Base-by-base conservation (phyloP, 2,888 invertebrate species). In the Pheosia tremula region DNA sequence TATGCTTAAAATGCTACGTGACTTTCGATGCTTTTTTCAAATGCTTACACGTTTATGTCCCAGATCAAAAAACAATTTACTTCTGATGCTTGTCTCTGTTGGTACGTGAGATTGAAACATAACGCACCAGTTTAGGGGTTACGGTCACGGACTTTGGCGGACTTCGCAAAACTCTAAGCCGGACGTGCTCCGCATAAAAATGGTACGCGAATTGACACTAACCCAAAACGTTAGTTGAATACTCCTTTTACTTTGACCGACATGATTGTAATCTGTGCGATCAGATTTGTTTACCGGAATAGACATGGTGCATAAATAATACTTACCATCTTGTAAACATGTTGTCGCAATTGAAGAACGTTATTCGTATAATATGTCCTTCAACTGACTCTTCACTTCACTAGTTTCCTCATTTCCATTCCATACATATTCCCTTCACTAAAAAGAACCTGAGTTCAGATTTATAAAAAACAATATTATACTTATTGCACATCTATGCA, bases 41-140 rank as follows among this genome's bases (percentile, higher is more conserved):
- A 86, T 87, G 73, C 83, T 81, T 78, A 81, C 88, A 88, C 87
- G 89, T 87, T 80, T 81, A 75, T 82, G 87, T 81, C 84, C 86
- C 83, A 86, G 87, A 90, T 90, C 86, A 88, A 88, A 88, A 84
- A 83, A 87, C 84, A 83, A 87, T 88, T 89, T 88, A 84, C 83
- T 86, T 84, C 76, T 85, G 88, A 87, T 87, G 83, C 77, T 87
- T 89, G 89, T 90, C 86, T 87, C 69, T 70, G 69, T 13, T 43
- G 45, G 85, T 82, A 90, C 90, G 89, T 90, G 89, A 84, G 84
- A 79, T 81, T 82, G 81, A 78, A 87, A 82, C 83, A 69, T 80
- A 83, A 86, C 76, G 77, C 82, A 72, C 68, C 75, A 72, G 72
- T 74, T 78, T 74, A 69, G 75, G 80, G 88, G 85, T 87, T 86